Conservation (phyloP, 2,797 vertebrate genomes). For the Tarsius wallacei region DNA sequence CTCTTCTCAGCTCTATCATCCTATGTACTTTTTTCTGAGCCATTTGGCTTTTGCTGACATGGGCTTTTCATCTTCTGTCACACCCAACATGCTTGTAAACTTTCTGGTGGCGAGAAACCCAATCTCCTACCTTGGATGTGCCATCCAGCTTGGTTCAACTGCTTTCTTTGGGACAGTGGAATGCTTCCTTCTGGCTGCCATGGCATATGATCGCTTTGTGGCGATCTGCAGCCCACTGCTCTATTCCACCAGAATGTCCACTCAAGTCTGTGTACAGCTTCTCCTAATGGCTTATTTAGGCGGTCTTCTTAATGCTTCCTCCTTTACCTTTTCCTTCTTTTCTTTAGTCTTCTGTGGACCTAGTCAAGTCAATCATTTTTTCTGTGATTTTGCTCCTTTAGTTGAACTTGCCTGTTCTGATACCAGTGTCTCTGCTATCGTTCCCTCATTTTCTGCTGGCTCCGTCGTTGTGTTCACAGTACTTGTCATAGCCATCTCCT, state of each 20-base stretch:
- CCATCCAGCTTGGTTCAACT: neutral
- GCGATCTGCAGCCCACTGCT: slow-evolving; percentile 61
- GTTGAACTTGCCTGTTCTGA: slow-evolving; percentile 77
- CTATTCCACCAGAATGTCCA: slow-evolving; percentile 75
- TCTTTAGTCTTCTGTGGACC: slow-evolving; percentile 63
- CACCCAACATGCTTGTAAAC: slow-evolving; percentile 81
- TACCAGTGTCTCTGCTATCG: neutral
- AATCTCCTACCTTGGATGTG: slow-evolving; percentile 72
- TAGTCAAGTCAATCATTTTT: slow-evolving; percentile 75
- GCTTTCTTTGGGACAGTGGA: neutral
- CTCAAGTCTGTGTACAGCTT: slow-evolving; percentile 36
- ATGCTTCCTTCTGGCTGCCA: slow-evolving; percentile 9
- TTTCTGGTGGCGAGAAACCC: slow-evolving; percentile 69
- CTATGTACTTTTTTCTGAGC: slow-evolving; percentile 87
- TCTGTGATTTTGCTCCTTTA: slow-evolving; percentile 69
- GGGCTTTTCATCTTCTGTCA: slow-evolving; percentile 61
- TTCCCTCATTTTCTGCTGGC: neutral
- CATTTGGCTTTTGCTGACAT: slow-evolving; percentile 82
- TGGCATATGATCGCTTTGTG: slow-evolving; percentile 58
- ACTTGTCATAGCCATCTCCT: slow-evolving; percentile 59
- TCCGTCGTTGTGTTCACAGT: neutral
- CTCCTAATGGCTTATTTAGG: slow-evolving; percentile 64
- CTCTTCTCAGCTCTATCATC: neutral
- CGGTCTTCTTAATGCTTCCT: slow-evolving; percentile 38
- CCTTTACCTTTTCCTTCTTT: neutral